These are phyloP conservation scores for Clinocottus analis DNA, from an alignment of 2,113 vertebrate genomes.

Conservation along the genomic window DNA sequence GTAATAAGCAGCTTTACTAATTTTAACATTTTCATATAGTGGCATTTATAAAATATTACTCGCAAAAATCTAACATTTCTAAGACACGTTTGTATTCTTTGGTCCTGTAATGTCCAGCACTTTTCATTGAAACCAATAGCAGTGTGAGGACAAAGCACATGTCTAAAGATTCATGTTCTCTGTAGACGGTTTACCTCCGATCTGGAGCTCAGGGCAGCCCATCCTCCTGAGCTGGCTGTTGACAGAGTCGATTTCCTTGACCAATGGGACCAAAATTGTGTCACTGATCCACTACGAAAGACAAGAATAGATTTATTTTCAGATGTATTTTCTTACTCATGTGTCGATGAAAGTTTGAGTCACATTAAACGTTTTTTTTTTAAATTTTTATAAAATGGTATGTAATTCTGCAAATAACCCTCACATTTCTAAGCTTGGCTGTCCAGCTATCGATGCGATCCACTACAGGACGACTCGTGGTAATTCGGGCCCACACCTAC, in stretches of 20 bases:
- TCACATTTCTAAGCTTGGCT: slow-evolving; percentile 94
- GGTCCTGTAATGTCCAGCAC: neutral
- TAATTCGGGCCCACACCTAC: slow-evolving; percentile 96
- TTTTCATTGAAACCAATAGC: neutral
- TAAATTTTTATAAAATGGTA: neutral
- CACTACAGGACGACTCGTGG: slow-evolving; percentile 88
- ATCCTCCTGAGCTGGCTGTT: slow-evolving; percentile 94
- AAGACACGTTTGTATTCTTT: neutral
- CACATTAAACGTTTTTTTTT: neutral
- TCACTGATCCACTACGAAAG: slow-evolving; percentile 93
- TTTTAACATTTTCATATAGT: neutral
- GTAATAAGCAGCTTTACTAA: neutral
- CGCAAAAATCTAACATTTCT: neutral
- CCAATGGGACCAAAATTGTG: slow-evolving; percentile 93
- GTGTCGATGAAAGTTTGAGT: neutral
- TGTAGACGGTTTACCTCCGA: slow-evolving; percentile 87
- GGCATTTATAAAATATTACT: too few relatives aligned
- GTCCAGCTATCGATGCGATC: slow-evolving; percentile 95
- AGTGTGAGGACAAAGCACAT: slow-evolving; percentile 2
- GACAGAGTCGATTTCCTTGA: slow-evolving; percentile 92
- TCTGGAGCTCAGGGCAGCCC: slow-evolving; percentile 95
- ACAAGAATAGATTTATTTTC: slow-evolving; percentile 9
- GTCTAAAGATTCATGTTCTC: neutral
- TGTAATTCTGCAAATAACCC: slow-evolving; percentile 36
- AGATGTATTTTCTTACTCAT: neutral